phyloP scores from a whole-genome alignment of 1,140 invertebrate species.

The Drosophila truncata region DNA sequence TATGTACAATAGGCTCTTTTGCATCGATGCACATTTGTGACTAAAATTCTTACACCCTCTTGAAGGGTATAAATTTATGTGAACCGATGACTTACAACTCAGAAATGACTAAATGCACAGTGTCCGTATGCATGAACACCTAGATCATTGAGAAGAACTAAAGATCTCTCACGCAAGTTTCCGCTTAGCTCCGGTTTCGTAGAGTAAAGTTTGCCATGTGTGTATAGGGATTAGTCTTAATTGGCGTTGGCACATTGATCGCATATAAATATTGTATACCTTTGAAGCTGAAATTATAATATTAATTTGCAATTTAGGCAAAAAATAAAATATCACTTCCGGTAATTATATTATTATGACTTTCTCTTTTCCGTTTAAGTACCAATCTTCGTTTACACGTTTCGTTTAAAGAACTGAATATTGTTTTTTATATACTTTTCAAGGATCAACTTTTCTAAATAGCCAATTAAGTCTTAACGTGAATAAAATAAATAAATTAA shows the following conservation, averaged over 20 bases:
- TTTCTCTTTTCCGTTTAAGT: background rate
- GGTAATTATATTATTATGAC: background rate
- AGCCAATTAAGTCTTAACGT: background rate
- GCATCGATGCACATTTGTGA: too few relatives aligned
- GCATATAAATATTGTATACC: background rate
- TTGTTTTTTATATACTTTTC: too few relatives aligned
- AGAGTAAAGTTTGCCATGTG: too few relatives aligned
- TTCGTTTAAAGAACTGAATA: too few relatives aligned
- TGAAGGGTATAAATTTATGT: background rate
- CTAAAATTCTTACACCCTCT: background rate
- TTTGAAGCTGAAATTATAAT: background rate
- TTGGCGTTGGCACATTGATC: conserved; percentile 3
- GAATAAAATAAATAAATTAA: background rate
- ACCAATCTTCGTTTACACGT: too few relatives aligned
- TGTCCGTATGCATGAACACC: background rate
- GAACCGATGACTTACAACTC: background rate
- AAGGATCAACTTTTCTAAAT: too few relatives aligned
- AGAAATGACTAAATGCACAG: background rate
- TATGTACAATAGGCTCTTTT: background rate
- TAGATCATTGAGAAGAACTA: background rate
- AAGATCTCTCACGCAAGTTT: background rate
- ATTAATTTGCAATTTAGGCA: background rate
- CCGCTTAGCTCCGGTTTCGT: background rate
- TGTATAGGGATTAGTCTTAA: background rate
- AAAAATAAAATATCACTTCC: background rate